Evolutionary conservation across 92 coral and sea anemone genomes (phyloP).

Genomic region (Anthopleura xanthogrammica): DNA sequence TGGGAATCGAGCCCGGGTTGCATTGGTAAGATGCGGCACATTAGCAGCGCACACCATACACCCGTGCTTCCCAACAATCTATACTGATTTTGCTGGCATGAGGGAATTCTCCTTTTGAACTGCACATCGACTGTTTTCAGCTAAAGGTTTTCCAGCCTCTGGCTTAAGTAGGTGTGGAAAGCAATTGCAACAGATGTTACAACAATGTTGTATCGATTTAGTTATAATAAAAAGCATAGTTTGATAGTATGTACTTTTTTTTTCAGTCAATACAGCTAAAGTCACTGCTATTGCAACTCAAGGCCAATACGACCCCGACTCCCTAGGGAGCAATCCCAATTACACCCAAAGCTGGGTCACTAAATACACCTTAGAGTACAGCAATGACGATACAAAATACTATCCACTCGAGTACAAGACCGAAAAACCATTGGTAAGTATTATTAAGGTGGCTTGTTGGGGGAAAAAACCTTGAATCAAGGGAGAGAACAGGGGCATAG

Average conservation of each 20-base stretch:
- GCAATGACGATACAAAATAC: constrained; percentile 31
- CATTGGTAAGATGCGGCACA: too few species aligned
- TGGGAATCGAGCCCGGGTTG: too few species aligned
- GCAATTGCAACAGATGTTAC: too few species aligned
- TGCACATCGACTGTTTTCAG: too few species aligned
- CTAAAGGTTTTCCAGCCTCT: too few species aligned
- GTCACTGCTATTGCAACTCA: constrained; percentile 47
- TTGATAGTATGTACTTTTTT: not conserved
- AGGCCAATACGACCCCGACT: constrained; percentile 44
- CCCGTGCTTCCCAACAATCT: too few species aligned
- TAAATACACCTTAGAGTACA: constrained; percentile 36
- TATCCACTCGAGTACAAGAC: constrained; percentile 26
- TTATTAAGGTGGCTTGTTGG: not conserved
- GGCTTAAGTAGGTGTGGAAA: too few species aligned
- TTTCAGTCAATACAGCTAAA: constrained; percentile 30
- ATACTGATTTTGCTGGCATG: too few species aligned
- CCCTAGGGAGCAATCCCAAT: not conserved
- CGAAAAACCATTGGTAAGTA: constrained; percentile 45
- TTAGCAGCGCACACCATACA: too few species aligned
- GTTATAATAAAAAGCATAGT: not conserved
- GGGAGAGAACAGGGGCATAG: too few species aligned
- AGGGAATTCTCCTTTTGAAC: too few species aligned
- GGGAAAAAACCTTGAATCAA: too few species aligned
- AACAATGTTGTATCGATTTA: not conserved
- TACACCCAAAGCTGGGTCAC: constrained; percentile 44